phyloP scores from a whole-genome alignment of 2,113 vertebrate genomes.

The Galeopterus variegatus region DNA sequence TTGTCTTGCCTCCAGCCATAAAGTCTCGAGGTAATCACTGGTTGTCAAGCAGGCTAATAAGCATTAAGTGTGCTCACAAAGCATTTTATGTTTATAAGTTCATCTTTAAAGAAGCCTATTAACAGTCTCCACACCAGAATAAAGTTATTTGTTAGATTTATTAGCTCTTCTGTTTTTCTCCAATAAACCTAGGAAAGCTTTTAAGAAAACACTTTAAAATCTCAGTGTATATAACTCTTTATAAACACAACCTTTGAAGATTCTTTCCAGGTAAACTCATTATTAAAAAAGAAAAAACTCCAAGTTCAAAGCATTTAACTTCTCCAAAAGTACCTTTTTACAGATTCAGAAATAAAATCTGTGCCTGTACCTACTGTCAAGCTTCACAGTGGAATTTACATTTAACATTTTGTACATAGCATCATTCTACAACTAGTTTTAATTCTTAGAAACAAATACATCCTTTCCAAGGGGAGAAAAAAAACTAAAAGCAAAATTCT shows the following conservation, averaged over 20 bases:
- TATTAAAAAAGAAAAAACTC: neutral
- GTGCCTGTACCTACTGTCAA: neutral
- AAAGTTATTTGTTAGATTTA: neutral
- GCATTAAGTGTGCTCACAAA: neutral
- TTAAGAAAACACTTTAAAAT: constrained; percentile 53
- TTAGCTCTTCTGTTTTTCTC: constrained; percentile 9
- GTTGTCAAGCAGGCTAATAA: neutral
- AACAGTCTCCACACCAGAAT: constrained; percentile 25
- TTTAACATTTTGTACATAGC: neutral
- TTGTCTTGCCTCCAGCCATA: neutral
- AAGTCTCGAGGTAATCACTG: neutral
- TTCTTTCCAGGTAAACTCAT: constrained; percentile 53
- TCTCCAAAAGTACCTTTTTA: constrained; percentile 17
- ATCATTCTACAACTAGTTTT: neutral
- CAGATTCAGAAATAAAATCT: constrained; percentile 53
- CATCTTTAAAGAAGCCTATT: constrained; percentile 29
- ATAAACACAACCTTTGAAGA: constrained; percentile 2
- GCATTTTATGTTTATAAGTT: neutral
- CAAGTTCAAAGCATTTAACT: constrained; percentile 59
- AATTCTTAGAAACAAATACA: constrained; percentile 28
- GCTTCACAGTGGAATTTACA: constrained; percentile 26
- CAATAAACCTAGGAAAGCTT: constrained; percentile 43
- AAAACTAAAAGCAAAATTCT: constrained; percentile 41
- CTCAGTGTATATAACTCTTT: neutral
- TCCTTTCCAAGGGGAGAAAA: neutral